Evolutionary conservation across 2,888 invertebrate species (phyloP).

Genomic region (Zeuzera pyrina): DNA sequence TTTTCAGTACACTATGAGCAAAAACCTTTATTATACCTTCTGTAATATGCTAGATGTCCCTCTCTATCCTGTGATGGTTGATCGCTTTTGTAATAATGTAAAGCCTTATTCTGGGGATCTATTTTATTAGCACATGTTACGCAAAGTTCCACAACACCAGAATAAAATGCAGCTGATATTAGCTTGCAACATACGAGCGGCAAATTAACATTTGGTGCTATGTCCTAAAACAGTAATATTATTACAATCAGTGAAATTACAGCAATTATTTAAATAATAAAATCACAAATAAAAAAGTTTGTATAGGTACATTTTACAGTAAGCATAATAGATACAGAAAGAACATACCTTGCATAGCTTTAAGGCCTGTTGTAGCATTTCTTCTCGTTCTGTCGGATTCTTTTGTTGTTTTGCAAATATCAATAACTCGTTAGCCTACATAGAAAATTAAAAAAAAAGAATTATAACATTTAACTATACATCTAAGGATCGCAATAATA

Average conservation of each 20-base stretch:
- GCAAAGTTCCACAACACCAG: constrained; percentile 91
- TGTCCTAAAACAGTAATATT: constrained; percentile 55
- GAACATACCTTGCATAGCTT: constrained; percentile 82
- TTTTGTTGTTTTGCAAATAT: constrained; percentile 84
- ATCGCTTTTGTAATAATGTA: constrained; percentile 89
- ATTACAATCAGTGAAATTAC: not conserved
- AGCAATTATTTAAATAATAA: too few relatives aligned
- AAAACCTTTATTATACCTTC: too few relatives aligned
- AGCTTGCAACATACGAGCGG: constrained; percentile 89
- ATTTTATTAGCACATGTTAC: constrained; percentile 86
- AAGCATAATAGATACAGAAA: too few relatives aligned
- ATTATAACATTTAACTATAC: not conserved
- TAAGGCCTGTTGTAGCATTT: constrained; percentile 83
- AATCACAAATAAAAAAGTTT: too few relatives aligned
- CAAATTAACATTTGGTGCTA: constrained; percentile 89
- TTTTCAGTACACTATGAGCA: too few relatives aligned
- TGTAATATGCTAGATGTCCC: constrained; percentile 81
- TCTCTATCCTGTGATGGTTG: constrained; percentile 88
- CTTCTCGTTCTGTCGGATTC: constrained; percentile 83
- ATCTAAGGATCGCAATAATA: not conserved
- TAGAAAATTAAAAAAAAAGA: constrained; percentile 12
- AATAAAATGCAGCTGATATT: constrained; percentile 84
- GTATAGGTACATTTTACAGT: too few relatives aligned
- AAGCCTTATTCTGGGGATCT: constrained; percentile 91
- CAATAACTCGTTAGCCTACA: constrained; percentile 89